Percentiles rank a stretch among this genome's conserved stretches.
Evolutionary conservation across 2,888 invertebrate genomes (phyloP).

Genomic region (Cenopis cana): DNA sequence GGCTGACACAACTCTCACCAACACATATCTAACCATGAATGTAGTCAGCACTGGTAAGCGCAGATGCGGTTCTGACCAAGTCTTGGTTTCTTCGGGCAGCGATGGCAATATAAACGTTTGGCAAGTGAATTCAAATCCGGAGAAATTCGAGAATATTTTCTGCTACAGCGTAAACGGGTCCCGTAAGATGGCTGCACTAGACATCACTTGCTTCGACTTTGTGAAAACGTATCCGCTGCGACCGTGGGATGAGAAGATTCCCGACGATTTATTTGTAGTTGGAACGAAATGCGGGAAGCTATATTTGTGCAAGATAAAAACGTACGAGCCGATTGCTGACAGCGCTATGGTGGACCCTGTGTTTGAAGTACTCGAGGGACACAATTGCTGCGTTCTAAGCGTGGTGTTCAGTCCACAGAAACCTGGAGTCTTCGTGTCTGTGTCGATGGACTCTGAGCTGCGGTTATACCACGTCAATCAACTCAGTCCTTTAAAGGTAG

Average conservation of each 20-base stretch:
- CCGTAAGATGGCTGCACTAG: constrained; percentile 57
- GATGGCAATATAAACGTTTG: constrained; percentile 67
- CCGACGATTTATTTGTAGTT: constrained; percentile 70
- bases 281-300: constrained; percentile 66
- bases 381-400: constrained; percentile 65
- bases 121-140: constrained; percentile 67
- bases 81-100: constrained; percentile 60
- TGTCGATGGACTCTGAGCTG: constrained; percentile 73
- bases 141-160: constrained; percentile 66
- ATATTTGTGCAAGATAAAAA: constrained; percentile 64
- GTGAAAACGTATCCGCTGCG: constrained; percentile 64
- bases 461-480: constrained; percentile 70
- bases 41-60: constrained; percentile 66
- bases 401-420: constrained; percentile 67
- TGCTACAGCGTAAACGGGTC: constrained; percentile 64
- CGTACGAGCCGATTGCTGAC: constrained; percentile 49
- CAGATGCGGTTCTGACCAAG: constrained; percentile 69
- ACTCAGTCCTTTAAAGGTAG: constrained; percentile 67
- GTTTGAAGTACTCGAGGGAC: constrained; percentile 62
- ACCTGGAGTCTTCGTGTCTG: constrained; percentile 66
- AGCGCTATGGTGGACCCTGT: constrained; percentile 65
- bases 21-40: constrained; percentile 65
- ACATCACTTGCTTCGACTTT: constrained; percentile 75
- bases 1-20: constrained; percentile 66
- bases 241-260: constrained; percentile 60